Conservation (phyloP, 2,888 invertebrate species). For the Blastobasis adustella region DNA sequence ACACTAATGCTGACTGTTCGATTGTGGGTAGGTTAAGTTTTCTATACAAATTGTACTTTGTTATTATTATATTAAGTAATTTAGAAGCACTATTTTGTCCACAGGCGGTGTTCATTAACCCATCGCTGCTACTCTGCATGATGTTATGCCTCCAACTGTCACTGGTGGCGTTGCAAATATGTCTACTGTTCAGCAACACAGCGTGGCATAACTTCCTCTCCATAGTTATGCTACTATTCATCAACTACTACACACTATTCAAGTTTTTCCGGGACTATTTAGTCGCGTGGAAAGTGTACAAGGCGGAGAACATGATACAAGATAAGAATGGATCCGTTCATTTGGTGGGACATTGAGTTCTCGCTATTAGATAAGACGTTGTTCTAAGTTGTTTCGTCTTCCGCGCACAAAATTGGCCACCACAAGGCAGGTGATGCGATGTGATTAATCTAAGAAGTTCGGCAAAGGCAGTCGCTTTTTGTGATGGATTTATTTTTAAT, state of each 20-base stretch:
- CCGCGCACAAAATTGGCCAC: no score
- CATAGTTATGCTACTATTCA: conserved; percentile 87
- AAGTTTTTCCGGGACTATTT: conserved; percentile 91
- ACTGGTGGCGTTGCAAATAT: conserved; percentile 84
- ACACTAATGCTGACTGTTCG: no score
- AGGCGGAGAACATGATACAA: conserved; percentile 80
- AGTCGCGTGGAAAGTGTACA: conserved; percentile 88
- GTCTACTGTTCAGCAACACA: conserved; percentile 83
- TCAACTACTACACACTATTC: conserved; percentile 94
- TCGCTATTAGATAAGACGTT: no score
- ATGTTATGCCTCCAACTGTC: conserved; percentile 82
- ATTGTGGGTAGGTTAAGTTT: not conserved
- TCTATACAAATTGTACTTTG: no score
- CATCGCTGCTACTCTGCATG: conserved; percentile 83
- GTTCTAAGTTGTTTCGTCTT: no score
- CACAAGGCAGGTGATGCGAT: no score
- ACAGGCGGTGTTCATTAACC: conserved; percentile 91
- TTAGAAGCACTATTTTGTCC: conserved; percentile 5
- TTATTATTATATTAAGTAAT: no score
- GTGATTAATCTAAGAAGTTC: no score
- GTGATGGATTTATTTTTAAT: no score
- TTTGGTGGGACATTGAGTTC: not conserved
- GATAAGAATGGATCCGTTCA: conserved; percentile 59
- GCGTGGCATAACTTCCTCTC: conserved; percentile 96
- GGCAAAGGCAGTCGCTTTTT: no score